phyloP scores from a whole-genome alignment of 2,888 invertebrate species.

The Emesis furor region DNA sequence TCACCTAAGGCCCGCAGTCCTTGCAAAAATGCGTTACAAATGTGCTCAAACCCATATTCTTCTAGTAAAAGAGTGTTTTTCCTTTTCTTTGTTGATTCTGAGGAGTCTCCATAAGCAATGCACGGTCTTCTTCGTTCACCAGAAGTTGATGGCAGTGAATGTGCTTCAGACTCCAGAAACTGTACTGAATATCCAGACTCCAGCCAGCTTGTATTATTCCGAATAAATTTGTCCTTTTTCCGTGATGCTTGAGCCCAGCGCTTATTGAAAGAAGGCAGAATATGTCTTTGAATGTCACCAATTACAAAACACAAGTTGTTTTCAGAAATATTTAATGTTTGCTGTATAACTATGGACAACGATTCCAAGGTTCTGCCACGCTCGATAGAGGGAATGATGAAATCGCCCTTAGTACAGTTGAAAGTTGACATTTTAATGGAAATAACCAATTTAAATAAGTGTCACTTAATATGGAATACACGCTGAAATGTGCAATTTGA shows the following conservation, averaged over 20 bases:
- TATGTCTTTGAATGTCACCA: no score
- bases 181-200: no score
- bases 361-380: conserved; percentile 10
- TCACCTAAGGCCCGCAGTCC: background rate
- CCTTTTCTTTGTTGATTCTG: background rate
- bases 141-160: background rate
- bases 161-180: background rate
- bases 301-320: no score
- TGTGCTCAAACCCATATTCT: no score
- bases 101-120: background rate
- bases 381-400: background rate
- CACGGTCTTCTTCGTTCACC: background rate
- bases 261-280: background rate
- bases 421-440: conserved; percentile 24
- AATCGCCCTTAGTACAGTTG: conserved; percentile 3
- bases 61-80: no score
- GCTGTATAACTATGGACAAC: conserved; percentile 2
- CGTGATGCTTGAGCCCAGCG: background rate
- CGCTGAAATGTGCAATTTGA: conserved; percentile 24
- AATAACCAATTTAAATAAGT: conserved; percentile 25
- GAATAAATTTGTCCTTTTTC: no score
- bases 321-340: conserved; percentile 4
- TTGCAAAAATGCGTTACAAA: background rate
- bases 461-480: conserved; percentile 25
- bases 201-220: no score